These are phyloP conservation scores for Amphilophus citrinellus DNA, from an alignment of 2,113 vertebrate genomes.

Conservation along the genomic window DNA sequence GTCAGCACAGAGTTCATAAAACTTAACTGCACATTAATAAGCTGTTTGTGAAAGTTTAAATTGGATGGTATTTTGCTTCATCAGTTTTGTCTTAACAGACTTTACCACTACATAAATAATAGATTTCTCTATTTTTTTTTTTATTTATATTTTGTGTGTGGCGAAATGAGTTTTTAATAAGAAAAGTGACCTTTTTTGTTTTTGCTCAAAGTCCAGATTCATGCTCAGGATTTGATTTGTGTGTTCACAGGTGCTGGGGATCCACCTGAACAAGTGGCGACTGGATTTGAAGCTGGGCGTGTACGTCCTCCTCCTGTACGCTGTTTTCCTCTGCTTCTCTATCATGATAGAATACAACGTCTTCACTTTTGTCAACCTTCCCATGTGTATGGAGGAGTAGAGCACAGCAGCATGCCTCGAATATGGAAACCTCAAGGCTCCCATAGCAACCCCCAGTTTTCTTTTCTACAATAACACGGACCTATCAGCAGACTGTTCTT, in stretches of 20 bases:
- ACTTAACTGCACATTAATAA: not conserved
- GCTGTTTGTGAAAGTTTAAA: not conserved
- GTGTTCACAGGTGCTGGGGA: slow-evolving; percentile 87
- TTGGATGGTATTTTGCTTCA: not conserved
- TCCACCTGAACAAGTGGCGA: slow-evolving; percentile 95
- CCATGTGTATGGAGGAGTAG: slow-evolving; percentile 93
- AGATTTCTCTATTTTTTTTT: not conserved
- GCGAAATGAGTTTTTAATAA: too few species aligned
- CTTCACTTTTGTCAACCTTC: slow-evolving; percentile 99
- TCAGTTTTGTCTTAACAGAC: not conserved
- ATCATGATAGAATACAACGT: slow-evolving; percentile 98
- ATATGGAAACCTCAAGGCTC: slow-evolving; percentile 63
- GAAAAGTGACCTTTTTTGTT: too few species aligned
- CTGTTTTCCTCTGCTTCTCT: slow-evolving; percentile 95
- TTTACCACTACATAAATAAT: not conserved
- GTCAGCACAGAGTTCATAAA: not conserved
- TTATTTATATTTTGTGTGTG: not conserved
- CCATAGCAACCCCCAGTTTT: slow-evolving; percentile 10
- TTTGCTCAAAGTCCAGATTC: not conserved
- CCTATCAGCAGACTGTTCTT: slow-evolving; percentile 51
- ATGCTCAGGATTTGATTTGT: not conserved
- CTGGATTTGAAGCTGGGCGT: slow-evolving; percentile 92
- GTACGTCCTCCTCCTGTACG: slow-evolving; percentile 91
- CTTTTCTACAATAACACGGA: slow-evolving; percentile 42
- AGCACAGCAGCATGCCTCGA: slow-evolving; percentile 52